Conservation (phyloP, 2,113 vertebrate genomes). For the human (Homo sapiens) region GRCh38 chr11:83908001-83908500, state of each 20-base stretch:
- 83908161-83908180: background rate
- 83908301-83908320: background rate
- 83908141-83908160: background rate
- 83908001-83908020: background rate
- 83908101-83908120: background rate
- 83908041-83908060: background rate
- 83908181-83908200: background rate
- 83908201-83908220: background rate
- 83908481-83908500: background rate
- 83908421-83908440: background rate
- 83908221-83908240: background rate
- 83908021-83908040: background rate
- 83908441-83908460: background rate
- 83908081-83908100: background rate
- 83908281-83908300: background rate
- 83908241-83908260: background rate
- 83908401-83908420: background rate
- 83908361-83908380: background rate
- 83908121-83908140: background rate
- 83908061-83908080: background rate
- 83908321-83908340: background rate
- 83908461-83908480: background rate
- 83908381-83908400: background rate
- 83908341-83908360: background rate
- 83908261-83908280: background rate